Evolutionary conservation across 2,113 vertebrate genomes (phyloP), one percentile per base, ranked within the genome.

Genomic region (Psephotus haematonotus): DNA sequence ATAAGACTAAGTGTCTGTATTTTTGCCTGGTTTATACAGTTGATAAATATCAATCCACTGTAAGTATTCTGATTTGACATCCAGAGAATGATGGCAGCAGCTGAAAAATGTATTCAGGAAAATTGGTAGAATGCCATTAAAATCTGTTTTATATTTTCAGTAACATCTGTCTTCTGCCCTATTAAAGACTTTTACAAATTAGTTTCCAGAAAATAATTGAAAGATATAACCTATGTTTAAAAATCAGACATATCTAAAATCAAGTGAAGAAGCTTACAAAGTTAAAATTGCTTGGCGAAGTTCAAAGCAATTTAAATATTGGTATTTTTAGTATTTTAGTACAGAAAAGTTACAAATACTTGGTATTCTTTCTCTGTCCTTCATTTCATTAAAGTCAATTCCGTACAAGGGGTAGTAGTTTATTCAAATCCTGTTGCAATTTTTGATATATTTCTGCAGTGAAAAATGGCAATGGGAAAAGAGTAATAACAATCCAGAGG

Each of bases 101-200:
- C 49, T 95, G 59, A 86, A 94, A 92, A 92, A 79, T 71, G 8
- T 85, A 17, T 92, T 88, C 88, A 82, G 79, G 52, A 88, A 97
- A 97, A 82, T 50, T n/a, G 27, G 22, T 71, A 59, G 55, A 77
- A 84, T 85, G 86, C 76, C 90, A 68, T 92, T 97, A 96, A 97
- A 96, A 72, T 70, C 37, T 95, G 44, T 95, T 95, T 52, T 74
- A 76, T 19, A 27, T 47, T 81, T 97, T 95, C 71, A 50, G 10
- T 92, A 92, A 65, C 79, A 97, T 97, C 72, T 97, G 84, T 94
- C 95, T 97, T 96, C 87, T 29, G 57, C 93, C 91, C 33, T 96
- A 75, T 94, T 90, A n/a, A 60, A 94, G 69, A 95, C 95, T 90
- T 91, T 44, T 82, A 93, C 91, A 97, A 92, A 95, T 96, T 71